Evolutionary conservation across 1,140 invertebrate genomes (phyloP).

Genomic region (Zaprionus vittiger): DNA sequence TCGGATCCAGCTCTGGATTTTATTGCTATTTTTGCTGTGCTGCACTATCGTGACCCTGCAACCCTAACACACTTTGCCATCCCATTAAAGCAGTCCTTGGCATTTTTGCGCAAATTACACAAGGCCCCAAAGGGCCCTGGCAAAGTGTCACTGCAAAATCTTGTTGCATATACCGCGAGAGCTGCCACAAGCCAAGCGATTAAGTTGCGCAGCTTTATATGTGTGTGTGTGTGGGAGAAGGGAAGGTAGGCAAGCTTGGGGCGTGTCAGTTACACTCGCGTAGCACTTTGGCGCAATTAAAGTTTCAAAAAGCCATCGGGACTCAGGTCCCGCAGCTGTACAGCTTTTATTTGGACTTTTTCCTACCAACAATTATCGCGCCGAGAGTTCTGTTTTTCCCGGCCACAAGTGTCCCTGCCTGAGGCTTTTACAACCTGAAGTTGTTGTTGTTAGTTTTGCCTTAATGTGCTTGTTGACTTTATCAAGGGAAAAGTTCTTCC

Average conservation of each 20-base stretch:
- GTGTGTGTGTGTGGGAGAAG: slow-evolving; percentile 9
- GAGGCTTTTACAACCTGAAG: slow-evolving; percentile 13
- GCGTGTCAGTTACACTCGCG: slow-evolving; percentile 15
- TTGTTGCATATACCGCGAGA: slow-evolving; percentile 32
- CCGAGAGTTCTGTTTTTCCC: slow-evolving; percentile 24
- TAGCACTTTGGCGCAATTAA: slow-evolving; percentile 60
- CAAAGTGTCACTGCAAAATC: slow-evolving; percentile 59
- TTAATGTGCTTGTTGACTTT: slow-evolving; percentile 42
- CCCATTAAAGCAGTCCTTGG: slow-evolving; percentile 39
- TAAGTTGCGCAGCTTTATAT: slow-evolving; percentile 27
- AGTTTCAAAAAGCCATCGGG: slow-evolving; percentile 56
- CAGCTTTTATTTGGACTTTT: slow-evolving; percentile 52
- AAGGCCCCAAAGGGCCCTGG: slow-evolving; percentile 19
- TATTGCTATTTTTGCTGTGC: slow-evolving; percentile 39
- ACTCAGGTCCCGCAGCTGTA: slow-evolving; percentile 26
- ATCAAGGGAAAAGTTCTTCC: slow-evolving; percentile 33
- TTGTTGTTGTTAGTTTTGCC: slow-evolving; percentile 10
- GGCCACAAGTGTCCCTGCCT: slow-evolving; percentile 19
- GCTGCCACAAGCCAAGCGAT: slow-evolving; percentile 33
- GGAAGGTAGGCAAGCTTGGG: background rate
- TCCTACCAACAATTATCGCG: slow-evolving; percentile 48
- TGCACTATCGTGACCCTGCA: background rate
- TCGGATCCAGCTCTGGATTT: background rate
- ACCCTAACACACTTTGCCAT: slow-evolving; percentile 1
- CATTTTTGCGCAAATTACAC: slow-evolving; percentile 29